Evolutionary conservation across 2,888 invertebrate species (phyloP).

Genomic region (Sminthurinus aureus): DNA sequence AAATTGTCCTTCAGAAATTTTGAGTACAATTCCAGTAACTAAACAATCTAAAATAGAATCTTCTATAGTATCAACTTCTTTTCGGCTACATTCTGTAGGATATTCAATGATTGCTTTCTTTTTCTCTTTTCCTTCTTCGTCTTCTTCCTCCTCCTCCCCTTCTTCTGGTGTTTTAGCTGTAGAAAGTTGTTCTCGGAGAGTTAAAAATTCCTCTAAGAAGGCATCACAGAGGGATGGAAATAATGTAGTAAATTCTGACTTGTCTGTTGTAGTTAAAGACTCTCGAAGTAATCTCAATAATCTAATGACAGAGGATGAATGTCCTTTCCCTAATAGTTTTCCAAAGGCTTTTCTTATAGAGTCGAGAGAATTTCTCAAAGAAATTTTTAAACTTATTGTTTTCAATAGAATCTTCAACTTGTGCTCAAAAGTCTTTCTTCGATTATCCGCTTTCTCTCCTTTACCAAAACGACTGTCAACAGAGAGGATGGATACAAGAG

Average conservation of each 20-base stretch:
- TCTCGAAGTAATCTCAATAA: conserved; percentile 81
- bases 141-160: conserved; percentile 22
- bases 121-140: neutral
- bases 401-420: conserved; percentile 54
- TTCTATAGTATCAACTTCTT: conserved; percentile 72
- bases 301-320: conserved; percentile 70
- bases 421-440: conserved; percentile 55
- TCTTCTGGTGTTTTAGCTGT: neutral
- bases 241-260: conserved; percentile 72
- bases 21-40: conserved; percentile 77
- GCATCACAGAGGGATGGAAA: conserved; percentile 76
- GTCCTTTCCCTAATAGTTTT: conserved; percentile 24
- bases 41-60: conserved; percentile 77
- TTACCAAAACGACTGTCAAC: conserved; percentile 34
- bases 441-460: conserved; percentile 47
- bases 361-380: conserved; percentile 53
- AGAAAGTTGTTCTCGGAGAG: conserved; percentile 56
- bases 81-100: neutral
- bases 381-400: conserved; percentile 53
- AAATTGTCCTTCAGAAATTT: conserved; percentile 88
- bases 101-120: neutral
- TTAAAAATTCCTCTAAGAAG: conserved; percentile 70
- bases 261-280: conserved; percentile 70
- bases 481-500: conserved; percentile 46
- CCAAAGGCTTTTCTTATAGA: conserved; percentile 53